These are phyloP conservation scores for Drosophila meridiana DNA, from an alignment of 2,888 invertebrate genomes.

Conservation along the genomic window DNA sequence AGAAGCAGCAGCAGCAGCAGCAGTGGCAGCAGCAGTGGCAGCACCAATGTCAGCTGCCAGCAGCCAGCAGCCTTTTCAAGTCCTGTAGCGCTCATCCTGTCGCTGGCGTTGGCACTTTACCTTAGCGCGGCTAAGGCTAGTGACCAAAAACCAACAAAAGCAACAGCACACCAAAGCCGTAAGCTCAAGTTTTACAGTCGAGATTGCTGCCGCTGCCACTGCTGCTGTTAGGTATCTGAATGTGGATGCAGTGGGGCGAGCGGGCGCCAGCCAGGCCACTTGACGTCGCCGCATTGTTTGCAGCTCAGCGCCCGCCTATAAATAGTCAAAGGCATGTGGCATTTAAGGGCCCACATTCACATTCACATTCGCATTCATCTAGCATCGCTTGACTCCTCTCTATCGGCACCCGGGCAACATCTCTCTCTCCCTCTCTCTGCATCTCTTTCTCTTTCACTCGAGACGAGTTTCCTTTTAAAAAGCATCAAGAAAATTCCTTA, in stretches of 20 bases:
- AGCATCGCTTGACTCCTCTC: slow-evolving; percentile 40
- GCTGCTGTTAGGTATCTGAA: neutral
- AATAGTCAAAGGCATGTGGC: slow-evolving; percentile 69
- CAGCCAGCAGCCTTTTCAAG: slow-evolving; percentile 25
- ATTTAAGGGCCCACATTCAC: slow-evolving; percentile 52
- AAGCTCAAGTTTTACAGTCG: slow-evolving; percentile 36
- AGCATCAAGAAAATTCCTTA: slow-evolving; percentile 67
- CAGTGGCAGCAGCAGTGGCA: neutral
- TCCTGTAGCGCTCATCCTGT: slow-evolving; percentile 31
- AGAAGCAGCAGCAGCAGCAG: slow-evolving; percentile 1
- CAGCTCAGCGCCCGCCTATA: slow-evolving; percentile 74
- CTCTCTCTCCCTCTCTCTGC: slow-evolving; percentile 19
- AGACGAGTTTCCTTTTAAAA: slow-evolving; percentile 60
- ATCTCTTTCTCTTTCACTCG: slow-evolving; percentile 16
- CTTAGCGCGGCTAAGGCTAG: slow-evolving; percentile 40
- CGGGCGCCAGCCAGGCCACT: slow-evolving; percentile 46
- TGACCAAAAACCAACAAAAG: slow-evolving; percentile 13
- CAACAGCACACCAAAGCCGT: slow-evolving; percentile 22
- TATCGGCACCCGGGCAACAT: slow-evolving; percentile 49
- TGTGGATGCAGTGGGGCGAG: slow-evolving; percentile 3
- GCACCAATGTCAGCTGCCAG: neutral
- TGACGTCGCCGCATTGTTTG: slow-evolving; percentile 72
- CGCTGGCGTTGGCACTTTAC: slow-evolving; percentile 45
- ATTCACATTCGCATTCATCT: slow-evolving; percentile 38
- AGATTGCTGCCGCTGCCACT: slow-evolving; percentile 9